Evolutionary conservation across 2,113 vertebrate genomes (phyloP), one percentile per base, ranked within the genome.

Genomic region (Todiramphus saurophagus): DNA sequence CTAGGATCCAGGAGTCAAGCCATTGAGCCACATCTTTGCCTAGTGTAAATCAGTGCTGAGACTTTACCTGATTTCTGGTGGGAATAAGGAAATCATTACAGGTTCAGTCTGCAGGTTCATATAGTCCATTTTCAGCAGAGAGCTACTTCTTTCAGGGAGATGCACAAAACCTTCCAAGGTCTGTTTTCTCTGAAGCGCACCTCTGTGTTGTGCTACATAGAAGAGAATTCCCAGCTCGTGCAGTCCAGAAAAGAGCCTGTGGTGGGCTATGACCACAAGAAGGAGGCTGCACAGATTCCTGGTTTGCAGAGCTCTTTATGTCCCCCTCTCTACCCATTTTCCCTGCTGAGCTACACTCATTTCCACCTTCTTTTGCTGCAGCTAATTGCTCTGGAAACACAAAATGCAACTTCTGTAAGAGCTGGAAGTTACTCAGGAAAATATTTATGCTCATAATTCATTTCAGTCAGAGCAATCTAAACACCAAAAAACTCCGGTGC

Each of bases 1-100:
- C 55, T 44, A n/a, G 56, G 94, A 82, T 68, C 67, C 87, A 90
- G 68, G 64, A 95, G 90, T 66, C 62, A 80, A 94, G 55, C 64
- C 73, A 83, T 46, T 85, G 78, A 92, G 58, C 39, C 84, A 97
- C 89, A 84, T 84, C 24, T 77, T 89, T 91, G 60, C 74, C 35
- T 60, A 46, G 48, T 39, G 21, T 83, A 96, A 92, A 95, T 76
- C 85, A 90, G 76, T 78, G 56, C 67, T 64, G 58, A 91, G 82
- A 75, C 35, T 85, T 50, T 69, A 64, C 43, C 25, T 73, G 68
- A 92, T 79, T 95, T 94, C 90, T 95, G 85, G 53, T 53, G 85
- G 74, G 53, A 91, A 94, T 85, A 83, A 85, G 82, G 33, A 95
- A 95, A 90, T 90, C 78, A 78, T 90, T 75, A 56, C 48, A 79